phyloP scores from a whole-genome alignment of 1,140 invertebrate genomes.

The Drosophila pandora region DNA sequence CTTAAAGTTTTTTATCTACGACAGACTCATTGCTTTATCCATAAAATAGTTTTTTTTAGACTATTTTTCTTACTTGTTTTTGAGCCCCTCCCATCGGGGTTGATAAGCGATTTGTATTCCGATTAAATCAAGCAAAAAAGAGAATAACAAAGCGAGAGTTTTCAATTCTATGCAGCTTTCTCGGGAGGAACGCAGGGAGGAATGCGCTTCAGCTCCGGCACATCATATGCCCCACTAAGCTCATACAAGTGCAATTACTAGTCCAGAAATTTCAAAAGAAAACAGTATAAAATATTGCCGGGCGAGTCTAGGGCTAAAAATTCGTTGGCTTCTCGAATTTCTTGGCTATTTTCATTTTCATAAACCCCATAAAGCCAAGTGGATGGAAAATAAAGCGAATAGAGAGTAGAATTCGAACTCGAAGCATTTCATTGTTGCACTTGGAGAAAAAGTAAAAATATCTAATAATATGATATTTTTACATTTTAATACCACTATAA shows the following conservation, averaged over 20 bases:
- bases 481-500: neutral
- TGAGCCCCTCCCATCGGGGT: constrained; percentile 5
- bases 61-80: neutral
- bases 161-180: constrained; percentile 31
- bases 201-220: neutral
- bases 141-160: neutral
- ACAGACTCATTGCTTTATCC: neutral
- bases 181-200: neutral
- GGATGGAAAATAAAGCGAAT: constrained; percentile 48
- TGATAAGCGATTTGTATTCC: constrained; percentile 72
- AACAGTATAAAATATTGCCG: constrained; percentile 22
- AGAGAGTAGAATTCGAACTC: constrained; percentile 35
- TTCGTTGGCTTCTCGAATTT: constrained; percentile 53
- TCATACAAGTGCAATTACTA: constrained; percentile 45
- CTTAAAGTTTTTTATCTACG: neutral
- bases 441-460: neutral
- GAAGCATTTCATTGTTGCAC: constrained; percentile 31
- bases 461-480: neutral
- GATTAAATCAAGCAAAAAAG: constrained; percentile 60
- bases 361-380: constrained; percentile 47
- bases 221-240: constrained; percentile 31
- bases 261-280: constrained; percentile 21
- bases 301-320: constrained; percentile 4
- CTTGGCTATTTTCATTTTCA: constrained; percentile 72
- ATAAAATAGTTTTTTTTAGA: neutral